These are phyloP conservation scores for Zaprionus nigranus DNA, from an alignment of 1,140 invertebrate species.

Conservation along the genomic window DNA sequence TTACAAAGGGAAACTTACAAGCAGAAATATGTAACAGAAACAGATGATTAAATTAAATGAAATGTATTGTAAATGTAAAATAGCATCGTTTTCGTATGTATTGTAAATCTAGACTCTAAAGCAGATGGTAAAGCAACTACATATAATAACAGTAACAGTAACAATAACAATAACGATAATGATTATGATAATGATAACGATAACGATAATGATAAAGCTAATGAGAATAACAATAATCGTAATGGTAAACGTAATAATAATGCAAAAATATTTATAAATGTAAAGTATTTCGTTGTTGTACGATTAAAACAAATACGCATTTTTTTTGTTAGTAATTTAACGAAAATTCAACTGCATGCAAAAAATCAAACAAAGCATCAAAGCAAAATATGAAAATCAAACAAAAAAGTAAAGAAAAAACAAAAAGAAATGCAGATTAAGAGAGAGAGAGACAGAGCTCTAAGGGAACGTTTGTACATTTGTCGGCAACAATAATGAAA, in stretches of 20 bases:
- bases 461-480: slow-evolving; percentile 58
- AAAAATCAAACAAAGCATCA: slow-evolving; percentile 39
- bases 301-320: slow-evolving; percentile 73
- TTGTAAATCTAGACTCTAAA: slow-evolving; percentile 44
- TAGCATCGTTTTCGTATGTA: slow-evolving; percentile 60
- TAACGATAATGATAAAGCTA: neutral
- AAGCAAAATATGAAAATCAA: slow-evolving; percentile 12
- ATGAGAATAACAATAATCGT: slow-evolving; percentile 8
- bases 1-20: slow-evolving; percentile 27
- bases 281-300: slow-evolving; percentile 77
- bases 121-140: slow-evolving; percentile 37
- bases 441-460: slow-evolving; percentile 15
- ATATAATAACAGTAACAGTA: slow-evolving; percentile 41
- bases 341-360: slow-evolving; percentile 44
- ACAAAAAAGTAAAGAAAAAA: neutral
- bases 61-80: slow-evolving; percentile 73
- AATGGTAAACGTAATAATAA: slow-evolving; percentile 19
- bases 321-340: slow-evolving; percentile 68
- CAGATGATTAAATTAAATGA: slow-evolving; percentile 37
- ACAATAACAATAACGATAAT: neutral
- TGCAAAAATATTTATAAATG: slow-evolving; percentile 70
- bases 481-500: slow-evolving; percentile 54
- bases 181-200: neutral
- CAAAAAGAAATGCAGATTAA: neutral
- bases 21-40: slow-evolving; percentile 18